Evolutionary conservation across 2,113 vertebrate genomes (phyloP).

Genomic region (Trogon surrucura): DNA sequence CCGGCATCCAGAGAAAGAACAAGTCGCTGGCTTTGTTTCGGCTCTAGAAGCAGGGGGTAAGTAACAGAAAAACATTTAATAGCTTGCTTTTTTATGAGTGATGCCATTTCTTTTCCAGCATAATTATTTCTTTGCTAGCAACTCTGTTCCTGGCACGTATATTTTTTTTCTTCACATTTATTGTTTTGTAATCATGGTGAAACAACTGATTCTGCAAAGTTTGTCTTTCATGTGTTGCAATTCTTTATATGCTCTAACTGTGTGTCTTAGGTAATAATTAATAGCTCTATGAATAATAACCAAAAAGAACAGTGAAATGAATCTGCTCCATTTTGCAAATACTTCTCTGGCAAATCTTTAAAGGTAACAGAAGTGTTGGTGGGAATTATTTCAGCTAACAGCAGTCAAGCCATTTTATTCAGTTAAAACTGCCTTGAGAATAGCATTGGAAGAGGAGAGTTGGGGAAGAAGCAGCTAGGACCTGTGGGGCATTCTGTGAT

Average conservation of each 20-base stretch:
- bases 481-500: not conserved
- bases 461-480: not conserved
- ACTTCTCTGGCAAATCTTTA: not conserved
- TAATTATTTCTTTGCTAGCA: not conserved
- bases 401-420: not conserved
- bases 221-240: not conserved
- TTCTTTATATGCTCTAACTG: not conserved
- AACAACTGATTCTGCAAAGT: not conserved
- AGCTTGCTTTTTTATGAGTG: not conserved
- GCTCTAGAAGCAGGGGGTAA: not conserved
- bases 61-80: not conserved
- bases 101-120: not conserved
- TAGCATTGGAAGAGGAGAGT: not conserved
- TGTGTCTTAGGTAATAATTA: not conserved
- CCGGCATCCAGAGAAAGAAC: not conserved
- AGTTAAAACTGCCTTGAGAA: not conserved
- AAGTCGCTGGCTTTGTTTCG: conserved; percentile 39
- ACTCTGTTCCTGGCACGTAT: not conserved
- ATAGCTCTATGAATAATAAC: not conserved
- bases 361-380: not conserved
- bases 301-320: not conserved
- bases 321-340: not conserved
- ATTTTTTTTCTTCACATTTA: not conserved
- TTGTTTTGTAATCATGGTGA: not conserved
- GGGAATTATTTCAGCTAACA: not conserved